A percentile compares a stretch with the other conserved stretches of the same genome.
phyloP scores from a whole-genome alignment of 2,113 vertebrate genomes.

The Clupea harengus region DNA sequence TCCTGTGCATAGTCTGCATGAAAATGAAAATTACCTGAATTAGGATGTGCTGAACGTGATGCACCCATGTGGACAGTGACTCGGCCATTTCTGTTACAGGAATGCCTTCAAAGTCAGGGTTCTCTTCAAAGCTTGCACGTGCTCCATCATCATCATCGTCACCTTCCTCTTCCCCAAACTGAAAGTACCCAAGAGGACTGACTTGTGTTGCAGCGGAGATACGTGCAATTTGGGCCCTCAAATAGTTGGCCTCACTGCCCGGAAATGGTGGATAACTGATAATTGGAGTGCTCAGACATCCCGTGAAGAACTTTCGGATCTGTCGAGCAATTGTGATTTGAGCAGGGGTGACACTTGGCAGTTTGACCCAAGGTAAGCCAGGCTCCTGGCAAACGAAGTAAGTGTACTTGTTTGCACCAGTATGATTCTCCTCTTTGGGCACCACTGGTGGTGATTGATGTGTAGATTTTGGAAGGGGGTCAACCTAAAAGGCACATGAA shows the following conservation, averaged over 20 bases:
- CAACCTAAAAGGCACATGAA: conserved; percentile 44
- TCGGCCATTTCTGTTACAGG: conserved; percentile 75
- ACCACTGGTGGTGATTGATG: conserved; percentile 76
- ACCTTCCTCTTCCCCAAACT: conserved; percentile 82
- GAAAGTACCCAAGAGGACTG: conserved; percentile 88
- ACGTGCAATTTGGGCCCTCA: conserved; percentile 90
- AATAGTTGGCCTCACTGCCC: conserved; percentile 88
- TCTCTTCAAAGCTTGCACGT: conserved; percentile 76
- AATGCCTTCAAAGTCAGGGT: conserved; percentile 85
- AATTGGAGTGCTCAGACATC: conserved; percentile 77
- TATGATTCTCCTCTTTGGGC: conserved; percentile 78
- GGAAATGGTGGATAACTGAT: conserved; percentile 89
- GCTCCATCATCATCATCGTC: conserved; percentile 80
- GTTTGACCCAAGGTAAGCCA: conserved; percentile 82
- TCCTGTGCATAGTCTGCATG: background rate
- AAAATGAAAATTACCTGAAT: conserved; percentile 77
- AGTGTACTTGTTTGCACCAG: conserved; percentile 84
- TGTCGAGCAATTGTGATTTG: conserved; percentile 83
- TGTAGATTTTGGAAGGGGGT: conserved; percentile 72
- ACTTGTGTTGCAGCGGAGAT: conserved; percentile 91
- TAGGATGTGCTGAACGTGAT: conserved; percentile 85
- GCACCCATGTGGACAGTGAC: conserved; percentile 85
- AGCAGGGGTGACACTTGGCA: conserved; percentile 84
- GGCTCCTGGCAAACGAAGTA: conserved; percentile 92
- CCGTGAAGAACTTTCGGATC: conserved; percentile 88